Conservation (phyloP, 2,113 vertebrate genomes). For the Polypterus senegalus region DNA sequence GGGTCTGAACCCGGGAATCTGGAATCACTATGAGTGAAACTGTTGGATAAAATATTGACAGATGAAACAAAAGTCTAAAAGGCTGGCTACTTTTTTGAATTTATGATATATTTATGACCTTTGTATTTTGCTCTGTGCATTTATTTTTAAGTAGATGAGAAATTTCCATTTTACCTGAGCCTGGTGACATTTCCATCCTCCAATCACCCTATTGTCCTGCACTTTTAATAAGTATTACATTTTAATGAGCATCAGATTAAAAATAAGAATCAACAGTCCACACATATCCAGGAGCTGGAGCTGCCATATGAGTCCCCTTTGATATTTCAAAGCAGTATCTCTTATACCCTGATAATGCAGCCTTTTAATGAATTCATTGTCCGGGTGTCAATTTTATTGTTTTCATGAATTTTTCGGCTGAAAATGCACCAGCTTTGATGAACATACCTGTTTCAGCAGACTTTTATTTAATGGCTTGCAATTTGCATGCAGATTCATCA, state of each 20-base stretch:
- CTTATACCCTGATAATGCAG: conserved; percentile 16
- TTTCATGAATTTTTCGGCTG: conserved; percentile 42
- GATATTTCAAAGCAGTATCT: conserved; percentile 7
- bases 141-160: neutral
- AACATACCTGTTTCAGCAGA: conserved; percentile 35
- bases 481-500: conserved; percentile 55
- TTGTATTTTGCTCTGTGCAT: neutral
- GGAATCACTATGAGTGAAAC: too few species aligned
- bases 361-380: conserved; percentile 42
- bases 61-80: neutral
- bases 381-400: conserved; percentile 42
- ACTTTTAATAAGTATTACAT: conserved; percentile 7
- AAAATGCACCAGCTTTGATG: conserved; percentile 28
- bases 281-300: neutral
- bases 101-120: neutral
- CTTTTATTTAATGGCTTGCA: conserved; percentile 43
- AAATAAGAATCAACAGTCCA: conserved; percentile 6
- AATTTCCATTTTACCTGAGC: conserved; percentile 1
- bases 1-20: too few species aligned
- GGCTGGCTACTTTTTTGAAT: neutral
- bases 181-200: neutral
- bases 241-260: conserved; percentile 32
- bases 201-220: conserved; percentile 5
- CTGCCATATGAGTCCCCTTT: conserved; percentile 2
- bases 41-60: neutral